Evolutionary conservation across 1,140 invertebrate species (phyloP).

Genomic region (Calliphora vicina): DNA sequence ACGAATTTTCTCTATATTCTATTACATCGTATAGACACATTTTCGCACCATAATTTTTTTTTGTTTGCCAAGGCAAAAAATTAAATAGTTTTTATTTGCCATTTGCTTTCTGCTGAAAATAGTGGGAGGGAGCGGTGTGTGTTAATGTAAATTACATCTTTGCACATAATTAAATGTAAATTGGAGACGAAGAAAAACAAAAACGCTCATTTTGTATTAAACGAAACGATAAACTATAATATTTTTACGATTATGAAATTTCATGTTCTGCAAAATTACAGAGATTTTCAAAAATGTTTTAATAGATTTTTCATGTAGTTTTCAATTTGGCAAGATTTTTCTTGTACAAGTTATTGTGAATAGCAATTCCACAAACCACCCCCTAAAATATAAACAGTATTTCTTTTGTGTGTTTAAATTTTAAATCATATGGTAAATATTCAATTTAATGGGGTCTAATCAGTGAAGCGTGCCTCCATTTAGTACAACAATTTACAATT

Average conservation of each 20-base stretch:
- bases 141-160: not conserved
- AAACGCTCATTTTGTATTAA: not conserved
- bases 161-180: not conserved
- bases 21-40: too few species aligned
- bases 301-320: not conserved
- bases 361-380: too few species aligned
- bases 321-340: not conserved
- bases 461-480: slow-evolving; percentile 15
- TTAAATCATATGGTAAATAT: not conserved
- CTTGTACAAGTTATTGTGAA: not conserved
- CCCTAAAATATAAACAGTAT: not conserved
- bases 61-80: too few species aligned
- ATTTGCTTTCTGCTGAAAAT: too few species aligned
- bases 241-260: too few species aligned
- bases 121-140: too few species aligned
- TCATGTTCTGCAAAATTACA: too few species aligned
- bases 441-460: not conserved
- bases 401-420: not conserved
- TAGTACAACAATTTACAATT: not conserved
- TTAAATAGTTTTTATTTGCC: too few species aligned
- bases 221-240: too few species aligned
- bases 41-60: too few species aligned
- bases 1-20: too few species aligned
- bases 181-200: not conserved
- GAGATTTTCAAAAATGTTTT: not conserved